Conservation (phyloP, 2,113 vertebrate genomes). For the Turnix velox region DNA sequence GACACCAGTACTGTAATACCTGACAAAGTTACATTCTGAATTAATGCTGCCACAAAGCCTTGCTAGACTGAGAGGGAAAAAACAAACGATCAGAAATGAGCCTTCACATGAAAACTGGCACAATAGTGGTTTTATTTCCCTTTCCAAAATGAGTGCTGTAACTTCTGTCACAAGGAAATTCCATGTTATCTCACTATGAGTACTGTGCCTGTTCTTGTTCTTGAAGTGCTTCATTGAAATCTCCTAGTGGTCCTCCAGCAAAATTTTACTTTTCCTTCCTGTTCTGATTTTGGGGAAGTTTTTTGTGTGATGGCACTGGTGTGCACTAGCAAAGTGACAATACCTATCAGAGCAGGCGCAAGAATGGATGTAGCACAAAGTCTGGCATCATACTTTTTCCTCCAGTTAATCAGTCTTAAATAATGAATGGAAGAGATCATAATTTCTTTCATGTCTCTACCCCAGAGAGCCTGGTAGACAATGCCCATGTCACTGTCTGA, state of each 20-base stretch:
- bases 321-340: not conserved
- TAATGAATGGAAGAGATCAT: not conserved
- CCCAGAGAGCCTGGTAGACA: not conserved
- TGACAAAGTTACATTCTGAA: not conserved
- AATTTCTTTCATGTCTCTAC: not conserved
- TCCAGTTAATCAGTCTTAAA: not conserved
- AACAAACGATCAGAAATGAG: not conserved
- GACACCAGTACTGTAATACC: not conserved
- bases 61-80: not conserved
- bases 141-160: not conserved
- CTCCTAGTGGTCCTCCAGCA: not conserved
- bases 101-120: not conserved
- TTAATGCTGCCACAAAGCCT: not conserved
- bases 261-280: not conserved
- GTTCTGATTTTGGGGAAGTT: not conserved
- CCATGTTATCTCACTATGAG: not conserved
- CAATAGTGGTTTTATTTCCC: not conserved
- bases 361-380: not conserved
- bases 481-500: not conserved
- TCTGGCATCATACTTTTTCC: not conserved
- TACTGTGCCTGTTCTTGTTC: not conserved
- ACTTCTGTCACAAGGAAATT: not conserved
- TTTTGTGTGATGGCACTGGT: not conserved
- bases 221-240: not conserved
- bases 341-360: not conserved